These are phyloP conservation scores for Eupithecia insigniata DNA, from an alignment of 2,888 invertebrate genomes.

Conservation along the genomic window DNA sequence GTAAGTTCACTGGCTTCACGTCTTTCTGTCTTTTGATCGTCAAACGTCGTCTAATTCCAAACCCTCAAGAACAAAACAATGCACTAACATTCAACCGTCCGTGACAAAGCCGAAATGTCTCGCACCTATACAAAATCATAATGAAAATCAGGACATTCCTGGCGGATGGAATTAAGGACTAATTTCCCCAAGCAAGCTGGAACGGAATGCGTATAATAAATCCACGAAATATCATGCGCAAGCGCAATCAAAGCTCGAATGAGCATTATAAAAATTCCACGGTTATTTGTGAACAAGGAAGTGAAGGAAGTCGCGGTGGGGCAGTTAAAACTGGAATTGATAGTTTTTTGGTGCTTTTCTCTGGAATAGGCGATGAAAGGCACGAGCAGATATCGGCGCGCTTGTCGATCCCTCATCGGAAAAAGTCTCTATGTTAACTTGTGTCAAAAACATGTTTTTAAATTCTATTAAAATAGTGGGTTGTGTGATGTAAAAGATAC, in stretches of 20 bases:
- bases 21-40: too few species aligned
- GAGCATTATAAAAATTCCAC: constrained; percentile 40
- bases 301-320: constrained; percentile 37
- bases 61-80: background rate
- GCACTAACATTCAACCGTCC: background rate
- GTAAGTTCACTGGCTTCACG: too few species aligned
- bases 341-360: constrained; percentile 17
- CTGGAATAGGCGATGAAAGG: background rate
- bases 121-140: background rate
- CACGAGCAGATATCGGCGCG: background rate
- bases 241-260: constrained; percentile 34
- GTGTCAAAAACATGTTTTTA: too few species aligned
- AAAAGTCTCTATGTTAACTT: background rate
- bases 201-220: constrained; percentile 31
- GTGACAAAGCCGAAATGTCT: background rate
- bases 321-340: constrained; percentile 17
- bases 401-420: background rate
- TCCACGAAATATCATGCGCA: constrained; percentile 32
- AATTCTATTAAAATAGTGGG: background rate
- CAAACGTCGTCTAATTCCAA: background rate
- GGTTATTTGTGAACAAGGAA: constrained; percentile 41
- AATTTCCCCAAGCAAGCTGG: constrained; percentile 28
- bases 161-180: constrained; percentile 29
- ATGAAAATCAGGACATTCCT: constrained; percentile 9
- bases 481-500: background rate